These are phyloP conservation scores for Colletes latitarsis DNA, from an alignment of 1,140 invertebrate species.

Conservation along the genomic window DNA sequence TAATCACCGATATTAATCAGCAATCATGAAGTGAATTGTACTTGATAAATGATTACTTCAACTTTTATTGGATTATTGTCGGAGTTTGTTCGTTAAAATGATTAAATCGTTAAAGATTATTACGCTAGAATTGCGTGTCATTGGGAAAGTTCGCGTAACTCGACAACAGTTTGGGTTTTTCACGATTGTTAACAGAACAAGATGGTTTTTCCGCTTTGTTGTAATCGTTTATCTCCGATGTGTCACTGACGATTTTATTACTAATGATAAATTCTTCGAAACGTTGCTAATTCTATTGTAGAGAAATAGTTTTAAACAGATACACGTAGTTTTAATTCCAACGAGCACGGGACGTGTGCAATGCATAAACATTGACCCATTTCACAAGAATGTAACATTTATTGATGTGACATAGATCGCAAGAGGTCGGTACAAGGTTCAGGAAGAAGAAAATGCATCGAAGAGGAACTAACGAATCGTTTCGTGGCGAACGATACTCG, in stretches of 20 bases:
- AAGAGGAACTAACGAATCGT: neutral
- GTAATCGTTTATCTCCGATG: neutral
- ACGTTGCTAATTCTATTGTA: neutral
- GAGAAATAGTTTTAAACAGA: neutral
- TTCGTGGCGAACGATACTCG: too few relatives aligned
- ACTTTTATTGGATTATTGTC: too few relatives aligned
- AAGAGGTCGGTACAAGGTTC: constrained; percentile 7
- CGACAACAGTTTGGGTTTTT: neutral
- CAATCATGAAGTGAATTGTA: too few relatives aligned
- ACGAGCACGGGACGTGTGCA: neutral
- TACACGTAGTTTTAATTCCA: neutral
- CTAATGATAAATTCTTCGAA: neutral
- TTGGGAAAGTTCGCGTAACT: neutral
- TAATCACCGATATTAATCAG: too few relatives aligned
- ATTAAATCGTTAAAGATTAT: neutral
- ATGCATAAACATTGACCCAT: neutral
- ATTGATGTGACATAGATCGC: neutral
- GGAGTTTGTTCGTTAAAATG: neutral
- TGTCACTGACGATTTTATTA: neutral
- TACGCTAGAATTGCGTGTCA: neutral
- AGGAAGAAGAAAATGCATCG: neutral
- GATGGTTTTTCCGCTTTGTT: constrained; percentile 1
- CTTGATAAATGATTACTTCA: too few relatives aligned
- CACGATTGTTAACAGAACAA: neutral
- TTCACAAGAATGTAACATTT: neutral